A percentile compares a stretch with the other conserved stretches of the same genome.
phyloP scores from a whole-genome alignment of 2,797 vertebrate genomes.

The Sternotherus odoratus region DNA sequence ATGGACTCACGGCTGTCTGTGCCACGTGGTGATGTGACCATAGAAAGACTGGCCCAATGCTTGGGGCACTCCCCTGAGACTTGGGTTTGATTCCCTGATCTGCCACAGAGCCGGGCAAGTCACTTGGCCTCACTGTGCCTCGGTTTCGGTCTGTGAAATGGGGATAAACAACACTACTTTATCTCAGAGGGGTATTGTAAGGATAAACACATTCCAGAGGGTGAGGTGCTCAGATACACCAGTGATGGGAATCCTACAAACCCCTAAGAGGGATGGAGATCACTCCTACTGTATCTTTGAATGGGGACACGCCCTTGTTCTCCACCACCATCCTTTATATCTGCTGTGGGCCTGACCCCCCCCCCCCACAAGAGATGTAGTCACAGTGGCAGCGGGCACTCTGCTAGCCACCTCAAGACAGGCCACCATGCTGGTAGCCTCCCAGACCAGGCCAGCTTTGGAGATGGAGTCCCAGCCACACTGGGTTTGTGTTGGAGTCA shows the following conservation, averaged over 20 bases:
- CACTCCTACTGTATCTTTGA: no score
- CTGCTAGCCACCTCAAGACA: background rate
- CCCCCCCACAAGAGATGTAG: background rate
- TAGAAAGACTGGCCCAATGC: background rate
- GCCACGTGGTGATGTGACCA: background rate
- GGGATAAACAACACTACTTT: background rate
- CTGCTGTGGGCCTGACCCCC: background rate
- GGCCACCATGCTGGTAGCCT: background rate
- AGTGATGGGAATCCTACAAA: background rate
- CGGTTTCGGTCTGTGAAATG: background rate
- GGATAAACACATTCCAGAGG: background rate
- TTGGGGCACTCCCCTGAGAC: background rate
- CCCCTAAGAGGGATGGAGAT: background rate
- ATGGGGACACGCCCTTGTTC: background rate
- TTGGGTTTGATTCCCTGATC: background rate
- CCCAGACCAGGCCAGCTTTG: background rate
- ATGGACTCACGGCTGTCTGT: background rate
- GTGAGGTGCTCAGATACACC: background rate
- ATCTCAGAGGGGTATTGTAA: background rate
- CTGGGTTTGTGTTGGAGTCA: background rate
- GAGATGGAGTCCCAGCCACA: background rate
- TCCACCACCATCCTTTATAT: background rate
- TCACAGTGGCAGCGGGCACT: background rate
- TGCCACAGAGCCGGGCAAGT: background rate
- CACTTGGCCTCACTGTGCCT: background rate